Evolutionary conservation across 2,113 vertebrate species (phyloP).

Genomic region (Tachuris rubrigastra): DNA sequence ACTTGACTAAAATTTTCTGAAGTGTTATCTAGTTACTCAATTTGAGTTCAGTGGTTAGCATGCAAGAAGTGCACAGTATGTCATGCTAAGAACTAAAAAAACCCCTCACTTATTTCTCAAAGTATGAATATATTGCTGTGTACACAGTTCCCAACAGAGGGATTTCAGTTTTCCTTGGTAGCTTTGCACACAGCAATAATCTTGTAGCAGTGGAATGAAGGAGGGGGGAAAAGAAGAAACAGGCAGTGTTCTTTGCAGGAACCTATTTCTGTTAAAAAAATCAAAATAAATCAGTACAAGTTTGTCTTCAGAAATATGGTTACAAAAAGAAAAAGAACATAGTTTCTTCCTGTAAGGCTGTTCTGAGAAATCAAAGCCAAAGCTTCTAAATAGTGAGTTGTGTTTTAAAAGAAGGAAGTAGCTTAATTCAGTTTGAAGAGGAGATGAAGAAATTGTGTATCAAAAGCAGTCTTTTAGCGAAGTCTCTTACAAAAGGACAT

Average conservation of each 20-base stretch:
- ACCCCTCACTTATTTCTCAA: background rate
- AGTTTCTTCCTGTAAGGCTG: slow-evolving; percentile 72
- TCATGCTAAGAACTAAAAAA: background rate
- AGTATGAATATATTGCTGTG: slow-evolving; percentile 33
- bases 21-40: background rate
- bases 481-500: slow-evolving; percentile 74
- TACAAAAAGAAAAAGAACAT: slow-evolving; percentile 70
- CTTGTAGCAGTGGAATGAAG: slow-evolving; percentile 1
- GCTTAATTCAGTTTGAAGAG: slow-evolving; percentile 74
- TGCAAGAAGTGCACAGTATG: background rate
- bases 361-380: slow-evolving; percentile 75
- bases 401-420: slow-evolving; percentile 74
- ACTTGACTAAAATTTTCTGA: slow-evolving; percentile 32
- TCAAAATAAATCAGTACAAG: slow-evolving; percentile 74
- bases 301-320: slow-evolving; percentile 76
- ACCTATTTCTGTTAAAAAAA: slow-evolving; percentile 70
- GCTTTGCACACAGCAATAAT: slow-evolving; percentile 59
- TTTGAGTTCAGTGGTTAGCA: background rate
- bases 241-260: slow-evolving; percentile 67
- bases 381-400: slow-evolving; percentile 74
- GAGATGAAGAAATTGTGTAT: slow-evolving; percentile 68
- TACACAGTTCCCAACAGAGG: slow-evolving; percentile 55
- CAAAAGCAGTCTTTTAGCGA: slow-evolving; percentile 74
- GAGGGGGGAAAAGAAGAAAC: slow-evolving; percentile 59
- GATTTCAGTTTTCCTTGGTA: slow-evolving; percentile 66